Base-by-base conservation (phyloP, 2,888 invertebrate genomes). In the Drosophila yooni region DNA sequence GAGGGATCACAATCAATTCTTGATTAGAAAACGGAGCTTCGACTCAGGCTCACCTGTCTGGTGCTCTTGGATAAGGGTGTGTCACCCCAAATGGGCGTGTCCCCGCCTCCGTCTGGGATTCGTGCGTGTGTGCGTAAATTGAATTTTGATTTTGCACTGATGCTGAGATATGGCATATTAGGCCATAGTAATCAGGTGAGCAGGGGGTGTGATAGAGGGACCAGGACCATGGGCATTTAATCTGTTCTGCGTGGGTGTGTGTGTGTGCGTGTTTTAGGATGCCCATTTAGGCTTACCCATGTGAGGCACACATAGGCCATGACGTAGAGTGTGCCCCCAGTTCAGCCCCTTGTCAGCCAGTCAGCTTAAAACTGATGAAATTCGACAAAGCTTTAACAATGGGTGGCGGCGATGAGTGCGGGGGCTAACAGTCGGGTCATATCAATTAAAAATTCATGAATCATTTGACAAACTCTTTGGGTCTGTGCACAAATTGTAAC, bases 161-260 rank as follows among this genome's bases (percentile, higher is more conserved):
- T 87, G 89, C 89, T 90, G 90, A 89, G 87, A 87, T 90, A 87
- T 90, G 89, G 87, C 91, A 80, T 89, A 87, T 90, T 90, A 87
- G 88, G 89, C 88, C 81, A 73, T 79, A 83, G 90, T 87, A 87
- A 90, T 90, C 90, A 89, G 89, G 74, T 81, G 48, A 33, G 56
- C 25, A 18, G 21, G 27, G n/a, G n/a, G 21, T 0, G 38, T 13
- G 33, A 29, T n/a, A 29, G 5, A 2, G 13, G 38, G 52, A 58
- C 36, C 34, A 56, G 57, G 36, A 64, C 59, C 53, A 54, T 38
- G 64, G 74, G 74, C 86, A 85, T 85, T 85, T 88, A 90, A 85
- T 90, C 90, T 90, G 83, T 80, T 87, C 67, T 74, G 71, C 79
- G 61, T 70, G 81, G 63, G 71, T 56, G 65, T 70, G 70, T 15